A percentile compares a stretch with the other conserved stretches of the same genome.
phyloP scores from a whole-genome alignment of 1,140 invertebrate species.

The Leptinotarsa undecemlineata region DNA sequence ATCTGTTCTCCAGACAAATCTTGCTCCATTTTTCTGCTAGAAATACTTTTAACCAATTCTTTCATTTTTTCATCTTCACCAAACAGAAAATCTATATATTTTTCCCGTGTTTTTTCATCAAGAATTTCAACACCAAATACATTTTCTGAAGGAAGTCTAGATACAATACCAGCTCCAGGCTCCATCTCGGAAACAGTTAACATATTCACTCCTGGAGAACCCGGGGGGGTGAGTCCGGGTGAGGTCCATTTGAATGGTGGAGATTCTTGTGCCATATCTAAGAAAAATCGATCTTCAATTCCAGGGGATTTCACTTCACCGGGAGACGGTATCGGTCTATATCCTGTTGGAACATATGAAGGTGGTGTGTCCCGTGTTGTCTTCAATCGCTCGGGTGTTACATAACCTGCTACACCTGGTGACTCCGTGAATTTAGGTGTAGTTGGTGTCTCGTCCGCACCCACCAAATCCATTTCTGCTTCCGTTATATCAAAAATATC shows the following conservation, averaged over 20 bases:
- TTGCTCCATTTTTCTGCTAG: background rate
- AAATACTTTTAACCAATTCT: background rate
- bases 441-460: background rate
- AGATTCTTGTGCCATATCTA: background rate
- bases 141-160: background rate
- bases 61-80: constrained; percentile 3
- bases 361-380: background rate
- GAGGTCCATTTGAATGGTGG: background rate
- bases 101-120: background rate
- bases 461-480: background rate
- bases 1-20: no score
- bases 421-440: background rate
- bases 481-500: background rate
- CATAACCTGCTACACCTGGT: background rate
- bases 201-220: background rate
- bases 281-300: background rate
- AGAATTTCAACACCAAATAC: background rate
- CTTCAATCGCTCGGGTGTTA: background rate
- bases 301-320: background rate
- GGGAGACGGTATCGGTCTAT: background rate
- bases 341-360: background rate
- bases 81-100: background rate
- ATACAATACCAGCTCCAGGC: background rate
- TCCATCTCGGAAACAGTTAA: background rate
- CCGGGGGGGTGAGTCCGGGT: background rate